Evolutionary conservation across 2,113 vertebrate genomes (phyloP), one percentile per base, ranked within the genome.

Genomic region (Phylloscopus trochilus): DNA sequence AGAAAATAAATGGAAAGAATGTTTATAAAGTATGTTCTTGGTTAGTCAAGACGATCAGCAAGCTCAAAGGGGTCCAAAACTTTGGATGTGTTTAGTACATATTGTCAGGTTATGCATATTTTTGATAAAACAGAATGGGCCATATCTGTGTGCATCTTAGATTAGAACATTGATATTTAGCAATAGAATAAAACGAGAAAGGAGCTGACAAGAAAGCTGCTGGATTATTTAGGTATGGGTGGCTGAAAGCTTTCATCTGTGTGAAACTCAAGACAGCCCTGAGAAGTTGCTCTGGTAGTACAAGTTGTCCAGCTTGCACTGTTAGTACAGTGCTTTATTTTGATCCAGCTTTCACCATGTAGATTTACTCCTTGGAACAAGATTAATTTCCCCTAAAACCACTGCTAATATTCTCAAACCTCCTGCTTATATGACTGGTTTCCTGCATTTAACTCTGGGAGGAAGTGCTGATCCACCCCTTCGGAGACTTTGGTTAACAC

Each of bases 391-490:
- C 88, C 53, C 46, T 69, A 66, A 93, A 93, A 52, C 85, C 67
- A 73, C 85, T 76, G 74, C 78, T 96, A 95, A 90, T 93, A 27
- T 85, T 86, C 78, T 80, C 90, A 94, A 69, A 85, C 82, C 85
- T 95, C 59, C 58, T 90, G 90, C 93, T 93, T 93, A 95, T 93
- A 75, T 64, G 87, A n/a, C 90, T 91, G 74, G 77, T 90, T 96
- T 96, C 88, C 88, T 95, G 92, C 87, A 27, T 90, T 85, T 90
- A 83, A 90, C 66, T 95, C 58, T 49, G 82, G 52, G 62, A 95
- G 88, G 85, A 96, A 94, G 88, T 90, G 75, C 81, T 0, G 4
- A 88, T 83, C 85, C 67, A 93, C 74, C 49, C 60, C 66, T 94
- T 81, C 49, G 43, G 87, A 81, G 81, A 31, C 60, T 89, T 73